Evolutionary conservation across 1,140 invertebrate species (phyloP).

Genomic region (Leptonema lineaticorne): DNA sequence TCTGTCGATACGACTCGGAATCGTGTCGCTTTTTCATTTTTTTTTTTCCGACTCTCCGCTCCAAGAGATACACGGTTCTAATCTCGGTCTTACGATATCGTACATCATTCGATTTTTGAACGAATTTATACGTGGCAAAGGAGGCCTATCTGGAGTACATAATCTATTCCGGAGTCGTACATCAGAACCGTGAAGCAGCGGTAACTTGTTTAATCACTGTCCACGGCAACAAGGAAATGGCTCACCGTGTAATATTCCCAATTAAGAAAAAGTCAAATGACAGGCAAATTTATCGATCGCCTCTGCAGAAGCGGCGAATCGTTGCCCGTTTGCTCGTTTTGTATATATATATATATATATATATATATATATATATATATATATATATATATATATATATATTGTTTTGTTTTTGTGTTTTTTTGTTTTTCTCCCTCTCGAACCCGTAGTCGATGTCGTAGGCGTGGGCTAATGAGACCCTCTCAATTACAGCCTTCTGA

Average conservation of each 20-base stretch:
- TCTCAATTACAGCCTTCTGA: slow-evolving; percentile 28
- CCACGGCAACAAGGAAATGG: slow-evolving; percentile 23
- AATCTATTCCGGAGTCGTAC: background rate
- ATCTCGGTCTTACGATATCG: too few relatives aligned
- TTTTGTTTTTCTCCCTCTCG: too few relatives aligned
- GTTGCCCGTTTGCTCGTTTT: too few relatives aligned
- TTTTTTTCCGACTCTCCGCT: too few relatives aligned
- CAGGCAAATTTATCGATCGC: slow-evolving; percentile 36
- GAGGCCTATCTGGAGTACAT: background rate
- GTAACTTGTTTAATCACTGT: slow-evolving; percentile 30
- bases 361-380: too few relatives aligned
- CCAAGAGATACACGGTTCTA: too few relatives aligned
- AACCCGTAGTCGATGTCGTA: slow-evolving; percentile 17
- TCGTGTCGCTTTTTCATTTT: too few relatives aligned
- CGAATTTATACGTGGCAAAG: slow-evolving; percentile 12
- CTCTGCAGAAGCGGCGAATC: slow-evolving; percentile 25
- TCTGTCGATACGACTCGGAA: too few relatives aligned
- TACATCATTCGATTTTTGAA: too few relatives aligned
- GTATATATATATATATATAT: too few relatives aligned
- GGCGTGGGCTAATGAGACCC: slow-evolving; percentile 28
- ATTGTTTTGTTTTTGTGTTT: too few relatives aligned
- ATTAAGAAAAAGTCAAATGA: slow-evolving; percentile 40
- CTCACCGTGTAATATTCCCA: slow-evolving; percentile 27
- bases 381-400: too few relatives aligned
- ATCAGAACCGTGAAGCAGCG: background rate